Evolutionary conservation across 2,888 invertebrate genomes (phyloP), one percentile per base, ranked within the genome.

Genomic region (Brachyptera risi): DNA sequence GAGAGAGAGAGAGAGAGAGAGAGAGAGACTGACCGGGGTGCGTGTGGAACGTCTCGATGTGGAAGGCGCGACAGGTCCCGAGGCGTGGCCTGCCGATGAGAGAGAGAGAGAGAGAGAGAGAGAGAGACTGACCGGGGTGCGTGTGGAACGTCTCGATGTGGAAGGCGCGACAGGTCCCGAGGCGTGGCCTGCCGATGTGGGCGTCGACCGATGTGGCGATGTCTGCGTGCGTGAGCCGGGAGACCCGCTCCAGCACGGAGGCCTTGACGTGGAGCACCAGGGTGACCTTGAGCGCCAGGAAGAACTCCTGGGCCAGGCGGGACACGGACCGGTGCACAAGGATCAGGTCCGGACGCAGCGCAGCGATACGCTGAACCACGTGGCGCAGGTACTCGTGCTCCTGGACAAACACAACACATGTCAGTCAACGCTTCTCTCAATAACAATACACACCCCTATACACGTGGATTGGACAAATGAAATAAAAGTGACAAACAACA

Each of bases 191-290:
- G 0, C 87, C 87, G 24, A 75, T 72, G 64, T 93, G 85, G 0
- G 94, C 91, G 73, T 97, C 96, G 9, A 96, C 86, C 2, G 92
- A 90, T 11, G 88, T 83, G 3, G 96, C 86, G 44, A 94, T 83
- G 69, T 92, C 92, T 1, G 95, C 96, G 67, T 88, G 83, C 0
- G 92, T 85, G 65, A 90, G 88, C 35, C 92, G 79, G 0, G 92
- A 80, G 67, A 92, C 72, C 62, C 92, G 78, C 70, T 90, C 87
- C 74, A 98, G 84, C 2, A 94, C 87, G 38, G 83, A 83, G 40
- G 84, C 78, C 69, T 95, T 91, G 1, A 96, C 92, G 73, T 92
- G 92, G 50, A 90, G 79, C 0, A 95, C 89, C 11, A 98, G 79
- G 0, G 95, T 93, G n/a, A 96, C 88, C 31, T 88, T 88, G 60